Conservation (phyloP, 2,888 invertebrate species). For the Sinohyriopsis cumingii region DNA sequence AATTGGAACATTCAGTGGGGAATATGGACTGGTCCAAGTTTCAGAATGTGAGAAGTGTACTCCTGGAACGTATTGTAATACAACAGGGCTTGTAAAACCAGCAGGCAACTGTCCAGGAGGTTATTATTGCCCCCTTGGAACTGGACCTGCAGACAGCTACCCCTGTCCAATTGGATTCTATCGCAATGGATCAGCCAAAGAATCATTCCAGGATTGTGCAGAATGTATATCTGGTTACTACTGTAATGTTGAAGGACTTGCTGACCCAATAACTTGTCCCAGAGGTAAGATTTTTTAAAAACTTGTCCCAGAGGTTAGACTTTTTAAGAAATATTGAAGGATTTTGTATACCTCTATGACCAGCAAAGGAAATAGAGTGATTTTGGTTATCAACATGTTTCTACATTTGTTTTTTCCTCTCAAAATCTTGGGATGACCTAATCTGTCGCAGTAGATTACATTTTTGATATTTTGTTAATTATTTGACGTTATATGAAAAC, state of each 20-base stretch:
- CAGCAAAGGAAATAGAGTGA: too few species aligned
- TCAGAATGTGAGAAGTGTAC: slow-evolving; percentile 67
- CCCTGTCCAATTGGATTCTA: slow-evolving; percentile 70
- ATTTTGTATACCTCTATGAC: too few species aligned
- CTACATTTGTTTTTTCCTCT: too few species aligned
- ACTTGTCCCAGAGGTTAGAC: too few species aligned
- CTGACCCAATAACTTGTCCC: slow-evolving; percentile 63
- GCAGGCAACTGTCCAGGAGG: slow-evolving; percentile 68
- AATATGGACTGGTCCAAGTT: slow-evolving; percentile 55
- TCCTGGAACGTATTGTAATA: slow-evolving; percentile 64
- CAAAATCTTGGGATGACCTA: too few species aligned
- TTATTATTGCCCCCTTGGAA: slow-evolving; percentile 68
- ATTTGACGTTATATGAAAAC: too few species aligned
- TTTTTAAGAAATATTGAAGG: too few species aligned
- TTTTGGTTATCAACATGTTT: too few species aligned
- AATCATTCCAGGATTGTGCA: slow-evolving; percentile 68
- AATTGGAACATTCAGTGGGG: slow-evolving; percentile 63
- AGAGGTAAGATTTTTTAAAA: slow-evolving; percentile 17
- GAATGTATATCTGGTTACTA: slow-evolving; percentile 68
- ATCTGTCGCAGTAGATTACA: too few species aligned
- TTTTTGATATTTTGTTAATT: too few species aligned
- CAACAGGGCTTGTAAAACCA: slow-evolving; percentile 55
- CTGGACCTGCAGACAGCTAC: slow-evolving; percentile 50
- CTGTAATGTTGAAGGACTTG: slow-evolving; percentile 65
- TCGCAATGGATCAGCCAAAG: slow-evolving; percentile 65